phyloP scores from a whole-genome alignment of 2,113 vertebrate species.

The Thalassoma bifasciatum region DNA sequence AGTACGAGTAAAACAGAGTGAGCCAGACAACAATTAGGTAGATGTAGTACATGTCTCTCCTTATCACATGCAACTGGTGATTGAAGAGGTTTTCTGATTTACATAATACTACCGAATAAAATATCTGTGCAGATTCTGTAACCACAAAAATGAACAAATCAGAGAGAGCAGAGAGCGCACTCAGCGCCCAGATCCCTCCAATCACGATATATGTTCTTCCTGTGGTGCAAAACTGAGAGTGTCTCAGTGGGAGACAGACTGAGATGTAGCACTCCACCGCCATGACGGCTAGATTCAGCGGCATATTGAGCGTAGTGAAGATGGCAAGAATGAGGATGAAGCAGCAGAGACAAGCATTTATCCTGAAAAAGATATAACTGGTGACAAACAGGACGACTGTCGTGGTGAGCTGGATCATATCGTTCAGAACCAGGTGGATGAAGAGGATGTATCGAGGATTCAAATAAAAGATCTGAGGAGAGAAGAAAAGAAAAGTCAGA shows the following conservation, averaged over 20 bases:
- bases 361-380: conserved; percentile 62
- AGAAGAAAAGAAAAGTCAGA: background rate
- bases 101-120: conserved; percentile 61
- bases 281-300: conserved; percentile 81
- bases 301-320: conserved; percentile 71
- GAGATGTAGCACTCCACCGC: conserved; percentile 81
- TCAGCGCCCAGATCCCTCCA: conserved; percentile 66
- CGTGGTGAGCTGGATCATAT: conserved; percentile 73
- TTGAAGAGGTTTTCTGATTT: conserved; percentile 47
- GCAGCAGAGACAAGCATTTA: conserved; percentile 50
- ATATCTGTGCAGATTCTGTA: conserved; percentile 50
- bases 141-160: conserved; percentile 71
- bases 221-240: conserved; percentile 73
- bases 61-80: conserved; percentile 48
- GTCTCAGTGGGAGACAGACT: conserved; percentile 76
- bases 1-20: conserved; percentile 31
- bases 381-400: conserved; percentile 59
- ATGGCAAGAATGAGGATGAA: conserved; percentile 30
- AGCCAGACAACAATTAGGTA: conserved; percentile 49
- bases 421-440: conserved; percentile 76
- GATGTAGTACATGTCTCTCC: conserved; percentile 54
- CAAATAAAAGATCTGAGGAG: conserved; percentile 60
- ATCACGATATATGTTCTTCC: conserved; percentile 63
- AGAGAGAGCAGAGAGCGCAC: conserved; percentile 52
- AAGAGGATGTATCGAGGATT: conserved; percentile 78